Percentiles rank a stretch among this genome's conserved stretches.
Evolutionary conservation across 2,888 invertebrate genomes (phyloP).

Genomic region (Trichogramma evanescens): DNA sequence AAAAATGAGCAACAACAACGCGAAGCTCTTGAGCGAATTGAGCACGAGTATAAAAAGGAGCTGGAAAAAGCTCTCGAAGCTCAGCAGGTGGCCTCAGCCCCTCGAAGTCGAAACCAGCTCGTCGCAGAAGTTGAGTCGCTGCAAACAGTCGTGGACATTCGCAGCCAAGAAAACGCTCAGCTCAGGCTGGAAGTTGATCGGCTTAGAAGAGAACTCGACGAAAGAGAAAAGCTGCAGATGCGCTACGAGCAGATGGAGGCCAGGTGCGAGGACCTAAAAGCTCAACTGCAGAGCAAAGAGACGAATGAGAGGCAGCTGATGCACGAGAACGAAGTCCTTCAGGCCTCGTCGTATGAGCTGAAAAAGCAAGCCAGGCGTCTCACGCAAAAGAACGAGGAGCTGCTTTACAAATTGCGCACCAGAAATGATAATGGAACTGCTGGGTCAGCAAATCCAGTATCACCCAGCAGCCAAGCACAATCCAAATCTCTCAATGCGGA

Average conservation of each 20-base stretch:
- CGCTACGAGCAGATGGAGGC: slow-evolving; percentile 72
- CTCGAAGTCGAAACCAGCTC: slow-evolving; percentile 32
- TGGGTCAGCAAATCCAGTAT: slow-evolving; percentile 36
- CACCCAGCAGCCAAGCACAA: slow-evolving; percentile 26
- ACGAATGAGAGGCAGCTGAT: slow-evolving; percentile 67
- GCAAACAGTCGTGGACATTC: slow-evolving; percentile 79
- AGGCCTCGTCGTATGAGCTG: slow-evolving; percentile 69
- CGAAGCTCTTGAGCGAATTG: slow-evolving; percentile 32
- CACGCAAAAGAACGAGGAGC: slow-evolving; percentile 78
- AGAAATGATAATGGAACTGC: slow-evolving; percentile 59
- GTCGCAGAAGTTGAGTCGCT: slow-evolving; percentile 75
- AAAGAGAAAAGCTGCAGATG: slow-evolving; percentile 64
- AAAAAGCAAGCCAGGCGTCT: slow-evolving; percentile 71
- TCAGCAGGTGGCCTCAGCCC: slow-evolving; percentile 49
- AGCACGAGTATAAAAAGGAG: slow-evolving; percentile 54
- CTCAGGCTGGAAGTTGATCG: slow-evolving; percentile 66
- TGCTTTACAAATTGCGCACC: slow-evolving; percentile 74
- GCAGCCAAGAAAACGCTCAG: slow-evolving; percentile 76
- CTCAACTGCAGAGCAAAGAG: slow-evolving; percentile 62
- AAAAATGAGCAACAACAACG: slow-evolving; percentile 38
- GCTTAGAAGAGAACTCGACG: slow-evolving; percentile 61
- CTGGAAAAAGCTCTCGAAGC: slow-evolving; percentile 50
- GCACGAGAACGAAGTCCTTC: slow-evolving; percentile 65
- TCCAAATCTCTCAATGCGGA: slow-evolving; percentile 38
- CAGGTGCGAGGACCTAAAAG: slow-evolving; percentile 78